Percentiles rank a stretch among this genome's conserved stretches.
These are phyloP conservation scores for Otolemur crassicaudatus DNA, from an alignment of 2,797 vertebrate genomes.

Conservation along the genomic window DNA sequence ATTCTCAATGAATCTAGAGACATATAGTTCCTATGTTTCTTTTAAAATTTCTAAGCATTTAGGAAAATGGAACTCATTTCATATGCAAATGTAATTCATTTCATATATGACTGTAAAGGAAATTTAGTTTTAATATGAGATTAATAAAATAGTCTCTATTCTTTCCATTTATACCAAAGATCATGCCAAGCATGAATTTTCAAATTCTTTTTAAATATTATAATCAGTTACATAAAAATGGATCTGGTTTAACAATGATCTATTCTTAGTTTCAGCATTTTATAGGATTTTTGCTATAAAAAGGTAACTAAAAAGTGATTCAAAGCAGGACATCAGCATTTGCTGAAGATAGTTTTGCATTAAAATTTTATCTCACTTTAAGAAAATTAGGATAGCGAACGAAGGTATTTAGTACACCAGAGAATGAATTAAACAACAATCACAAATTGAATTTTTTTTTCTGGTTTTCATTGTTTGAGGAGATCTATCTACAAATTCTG, in stretches of 20 bases:
- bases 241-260: neutral
- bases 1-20: neutral
- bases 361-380: neutral
- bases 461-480: neutral
- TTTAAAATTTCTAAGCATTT: slow-evolving; percentile 44
- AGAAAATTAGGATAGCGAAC: neutral
- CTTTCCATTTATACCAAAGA: neutral
- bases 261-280: neutral
- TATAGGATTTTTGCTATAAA: slow-evolving; percentile 29
- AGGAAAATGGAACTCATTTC: slow-evolving; percentile 48
- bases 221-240: slow-evolving; percentile 20
- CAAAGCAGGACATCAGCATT: neutral
- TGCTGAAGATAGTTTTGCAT: neutral
- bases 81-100: slow-evolving; percentile 1
- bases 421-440: neutral
- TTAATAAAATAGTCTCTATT: slow-evolving; percentile 36
- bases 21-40: neutral
- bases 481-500: neutral
- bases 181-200: neutral
- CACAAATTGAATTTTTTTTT: neutral
- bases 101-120: slow-evolving; percentile 7
- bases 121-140: neutral
- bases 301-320: slow-evolving; percentile 15
- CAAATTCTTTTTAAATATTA: slow-evolving; percentile 34
- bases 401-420: neutral